Conservation (phyloP, 2,888 invertebrate genomes). For the Pecten maximus region DNA sequence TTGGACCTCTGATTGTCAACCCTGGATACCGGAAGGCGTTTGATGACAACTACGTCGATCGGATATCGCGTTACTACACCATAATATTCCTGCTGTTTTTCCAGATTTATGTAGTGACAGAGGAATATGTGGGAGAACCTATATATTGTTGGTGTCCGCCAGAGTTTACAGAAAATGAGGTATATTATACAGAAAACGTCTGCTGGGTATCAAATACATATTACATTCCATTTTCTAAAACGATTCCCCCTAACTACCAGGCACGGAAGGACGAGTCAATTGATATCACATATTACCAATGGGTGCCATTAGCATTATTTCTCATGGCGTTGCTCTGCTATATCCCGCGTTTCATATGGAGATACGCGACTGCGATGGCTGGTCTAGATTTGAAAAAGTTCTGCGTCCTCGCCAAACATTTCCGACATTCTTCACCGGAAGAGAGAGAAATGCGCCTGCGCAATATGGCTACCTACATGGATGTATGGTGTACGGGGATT, state of each 20-base stretch:
- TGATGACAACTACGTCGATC: constrained; percentile 44
- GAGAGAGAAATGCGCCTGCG: constrained; percentile 38
- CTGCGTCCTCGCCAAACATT: constrained; percentile 8
- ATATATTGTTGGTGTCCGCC: constrained; percentile 44
- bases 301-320: constrained; percentile 37
- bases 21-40: constrained; percentile 24
- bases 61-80: constrained; percentile 40
- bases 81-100: constrained; percentile 44
- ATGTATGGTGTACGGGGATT: constrained; percentile 42
- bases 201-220: constrained; percentile 49
- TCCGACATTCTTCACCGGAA: neutral
- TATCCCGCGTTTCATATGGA: constrained; percentile 44
- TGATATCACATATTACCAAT: constrained; percentile 48
- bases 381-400: constrained; percentile 44
- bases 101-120: constrained; percentile 13
- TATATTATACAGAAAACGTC: constrained; percentile 29
- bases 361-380: constrained; percentile 38
- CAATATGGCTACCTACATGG: constrained; percentile 39
- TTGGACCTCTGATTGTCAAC: constrained; percentile 40
- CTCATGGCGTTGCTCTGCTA: constrained; percentile 35
- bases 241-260: constrained; percentile 46
- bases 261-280: constrained; percentile 14
- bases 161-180: constrained; percentile 39
- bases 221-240: constrained; percentile 42
- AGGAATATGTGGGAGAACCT: constrained; percentile 38